Evolutionary conservation across 2,797 vertebrate genomes (phyloP).

Genomic region (Ptychobarbus kaznakovi): DNA sequence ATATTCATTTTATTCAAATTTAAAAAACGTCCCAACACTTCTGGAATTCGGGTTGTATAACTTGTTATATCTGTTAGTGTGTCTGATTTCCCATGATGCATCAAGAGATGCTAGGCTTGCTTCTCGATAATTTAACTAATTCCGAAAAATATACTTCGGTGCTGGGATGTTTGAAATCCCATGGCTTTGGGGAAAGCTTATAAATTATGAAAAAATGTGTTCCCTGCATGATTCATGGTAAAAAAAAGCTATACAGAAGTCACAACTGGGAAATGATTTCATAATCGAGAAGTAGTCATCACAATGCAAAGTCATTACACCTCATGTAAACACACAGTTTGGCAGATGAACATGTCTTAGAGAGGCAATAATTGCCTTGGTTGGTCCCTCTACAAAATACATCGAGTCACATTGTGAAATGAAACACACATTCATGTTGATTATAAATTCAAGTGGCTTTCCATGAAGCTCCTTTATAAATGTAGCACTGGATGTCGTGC

Average conservation of each 20-base stretch:
- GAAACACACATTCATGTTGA: neutral
- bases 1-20: no score
- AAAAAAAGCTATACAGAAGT: neutral
- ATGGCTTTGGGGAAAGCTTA: neutral
- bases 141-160: neutral
- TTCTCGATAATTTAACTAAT: constrained; percentile 13
- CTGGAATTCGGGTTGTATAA: neutral
- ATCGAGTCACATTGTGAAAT: neutral
- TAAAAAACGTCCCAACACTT: no score
- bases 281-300: neutral
- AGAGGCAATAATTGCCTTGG: constrained; percentile 3
- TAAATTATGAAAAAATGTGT: constrained; percentile 3
- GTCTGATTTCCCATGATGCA: constrained; percentile 11
- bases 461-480: constrained; percentile 19
- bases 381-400: neutral
- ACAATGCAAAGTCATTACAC: constrained; percentile 7
- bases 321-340: constrained; percentile 22
- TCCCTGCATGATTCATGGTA: neutral
- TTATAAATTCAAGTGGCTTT: constrained; percentile 36
- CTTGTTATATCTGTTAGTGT: neutral
- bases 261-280: neutral
- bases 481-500: constrained; percentile 3
- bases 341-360: constrained; percentile 32
- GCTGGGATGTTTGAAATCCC: neutral
- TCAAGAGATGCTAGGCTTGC: constrained; percentile 13